phyloP scores from a whole-genome alignment of 2,113 vertebrate genomes.

The Patagioenas fasciata region DNA sequence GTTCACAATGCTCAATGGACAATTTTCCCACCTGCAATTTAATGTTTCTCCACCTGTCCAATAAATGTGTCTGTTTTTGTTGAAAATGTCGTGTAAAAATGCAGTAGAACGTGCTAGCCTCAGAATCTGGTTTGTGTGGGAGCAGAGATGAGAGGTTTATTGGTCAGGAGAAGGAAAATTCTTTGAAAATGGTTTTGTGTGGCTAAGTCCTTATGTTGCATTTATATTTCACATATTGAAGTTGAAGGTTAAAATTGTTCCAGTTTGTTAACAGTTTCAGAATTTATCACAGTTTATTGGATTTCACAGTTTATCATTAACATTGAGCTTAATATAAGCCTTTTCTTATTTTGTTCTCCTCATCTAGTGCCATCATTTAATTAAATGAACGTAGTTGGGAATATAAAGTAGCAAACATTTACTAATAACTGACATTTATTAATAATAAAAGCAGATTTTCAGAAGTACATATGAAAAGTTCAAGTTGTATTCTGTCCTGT shows the following conservation, averaged over 20 bases:
- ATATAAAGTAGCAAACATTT: neutral
- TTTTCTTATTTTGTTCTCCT: neutral
- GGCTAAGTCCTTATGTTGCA: neutral
- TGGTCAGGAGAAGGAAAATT: neutral
- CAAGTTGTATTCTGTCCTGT: neutral
- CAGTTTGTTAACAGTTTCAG: neutral
- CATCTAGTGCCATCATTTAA: neutral
- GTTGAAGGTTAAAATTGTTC: neutral
- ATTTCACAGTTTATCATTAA: neutral
- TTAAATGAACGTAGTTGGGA: neutral
- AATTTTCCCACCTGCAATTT: constrained; percentile 12
- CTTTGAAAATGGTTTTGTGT: neutral
- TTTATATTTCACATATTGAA: neutral
- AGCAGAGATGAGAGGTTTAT: neutral
- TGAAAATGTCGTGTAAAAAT: neutral
- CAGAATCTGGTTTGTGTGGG: neutral
- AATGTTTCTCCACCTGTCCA: constrained; percentile 20
- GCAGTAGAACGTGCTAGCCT: neutral
- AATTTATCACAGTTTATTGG: neutral
- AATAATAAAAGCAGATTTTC: neutral
- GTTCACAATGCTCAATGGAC: neutral
- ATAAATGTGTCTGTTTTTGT: neutral
- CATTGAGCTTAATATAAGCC: neutral
- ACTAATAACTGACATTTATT: neutral
- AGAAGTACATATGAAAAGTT: neutral